Conservation (phyloP, 1,140 invertebrate species). For the Drosophila burlai region DNA sequence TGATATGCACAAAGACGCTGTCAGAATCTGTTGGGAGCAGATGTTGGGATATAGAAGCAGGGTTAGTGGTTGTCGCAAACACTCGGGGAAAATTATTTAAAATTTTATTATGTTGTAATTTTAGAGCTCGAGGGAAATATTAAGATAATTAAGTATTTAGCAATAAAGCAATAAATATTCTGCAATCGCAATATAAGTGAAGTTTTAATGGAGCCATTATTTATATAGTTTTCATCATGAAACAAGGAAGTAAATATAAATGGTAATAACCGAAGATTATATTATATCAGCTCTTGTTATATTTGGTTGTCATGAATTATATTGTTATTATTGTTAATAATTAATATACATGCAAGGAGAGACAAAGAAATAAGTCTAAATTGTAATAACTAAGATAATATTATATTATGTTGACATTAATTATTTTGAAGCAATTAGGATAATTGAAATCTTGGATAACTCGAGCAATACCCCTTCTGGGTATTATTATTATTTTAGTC, state of each 20-base stretch:
- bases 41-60: neutral
- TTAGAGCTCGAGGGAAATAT: neutral
- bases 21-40: slow-evolving; percentile 83
- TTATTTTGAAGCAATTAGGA: neutral
- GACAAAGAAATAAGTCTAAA: no score
- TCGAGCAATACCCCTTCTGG: neutral
- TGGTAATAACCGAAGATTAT: neutral
- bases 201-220: neutral
- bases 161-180: neutral
- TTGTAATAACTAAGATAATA: no score
- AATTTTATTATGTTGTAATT: neutral
- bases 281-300: neutral
- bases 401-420: neutral
- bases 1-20: slow-evolving; percentile 86
- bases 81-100: neutral
- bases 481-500: no score
- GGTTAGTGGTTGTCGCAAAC: neutral
- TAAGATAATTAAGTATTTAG: no score
- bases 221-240: neutral
- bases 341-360: no score
- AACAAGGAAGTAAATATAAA: neutral
- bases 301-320: neutral
- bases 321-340: neutral
- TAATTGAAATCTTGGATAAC: neutral
- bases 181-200: neutral